Base-by-base conservation (phyloP, 1,140 invertebrate species). In the Solenopsis invicta region DNA sequence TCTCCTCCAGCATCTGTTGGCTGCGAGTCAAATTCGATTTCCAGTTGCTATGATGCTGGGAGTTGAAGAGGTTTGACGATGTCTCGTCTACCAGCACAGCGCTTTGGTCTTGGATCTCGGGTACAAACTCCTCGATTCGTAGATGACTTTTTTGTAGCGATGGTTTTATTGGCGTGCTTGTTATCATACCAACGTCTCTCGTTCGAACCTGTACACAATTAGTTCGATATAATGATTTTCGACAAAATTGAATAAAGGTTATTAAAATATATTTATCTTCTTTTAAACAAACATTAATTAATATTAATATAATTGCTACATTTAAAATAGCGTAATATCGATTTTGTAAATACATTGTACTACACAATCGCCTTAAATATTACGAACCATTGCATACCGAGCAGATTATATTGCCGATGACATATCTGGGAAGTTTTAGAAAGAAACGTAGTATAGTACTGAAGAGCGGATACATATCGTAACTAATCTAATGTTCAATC, bases 111-210 rank as follows among this genome's bases (percentile, higher is more conserved):
- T 64, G 56, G n/a, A 88, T 71, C 52, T 91, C 89, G 59, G 90
- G 90, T 76, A 78, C 12, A 21, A 91, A 87, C 61, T 91, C 90
- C 34, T 91, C 89, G 85, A 91, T 86, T 24, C 62, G 90, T 34
- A 89, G 29, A 52, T 61, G 87, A 52, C 90, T 88, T 52, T 61
- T 87, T 21, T 88, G 69, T 66, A 85, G n/a, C 18, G 62, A 37
- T 48, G 74, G 86, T 62, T 92, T 91, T 56, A 93, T 92, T 24
- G 93, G 94, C 2, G 93, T 93, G 56, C 92, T 93, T 8, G 94
- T 94, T 59, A 94, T 85, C 92, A 94, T 93, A 56, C 93, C 94
- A 16, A 92, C 88, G 9, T 94, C 94, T 71, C 91, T 92, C n/a
- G 92, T 91, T 81, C 90, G 84, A 37, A 91, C 75, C 90, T 91